These are phyloP conservation scores for Gallinago nigripennis DNA, from an alignment of 2,797 vertebrate genomes.

Conservation along the genomic window DNA sequence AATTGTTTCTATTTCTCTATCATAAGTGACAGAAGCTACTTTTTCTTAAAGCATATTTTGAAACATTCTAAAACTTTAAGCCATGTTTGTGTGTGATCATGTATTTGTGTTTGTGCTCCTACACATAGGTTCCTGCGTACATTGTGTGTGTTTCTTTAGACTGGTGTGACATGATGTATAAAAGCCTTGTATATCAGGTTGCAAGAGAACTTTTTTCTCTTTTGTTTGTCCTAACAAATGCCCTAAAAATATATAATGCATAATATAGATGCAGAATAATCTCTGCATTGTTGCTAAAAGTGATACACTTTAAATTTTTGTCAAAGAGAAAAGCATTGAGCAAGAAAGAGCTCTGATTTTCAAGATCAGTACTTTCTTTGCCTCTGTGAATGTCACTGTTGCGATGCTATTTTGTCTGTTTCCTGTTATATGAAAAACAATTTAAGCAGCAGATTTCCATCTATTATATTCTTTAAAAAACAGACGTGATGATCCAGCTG, in stretches of 20 bases:
- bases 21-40: background rate
- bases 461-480: constrained; percentile 55
- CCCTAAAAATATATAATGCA: background rate
- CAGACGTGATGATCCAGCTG: background rate
- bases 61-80: background rate
- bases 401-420: background rate
- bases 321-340: background rate
- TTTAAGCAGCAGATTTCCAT: constrained; percentile 53
- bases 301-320: background rate
- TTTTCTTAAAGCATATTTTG: background rate
- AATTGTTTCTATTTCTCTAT: background rate
- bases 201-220: background rate
- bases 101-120: background rate
- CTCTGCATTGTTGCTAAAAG: background rate
- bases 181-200: background rate
- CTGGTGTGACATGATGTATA: background rate
- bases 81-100: background rate
- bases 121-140: background rate
- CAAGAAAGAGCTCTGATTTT: background rate
- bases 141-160: background rate
- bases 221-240: background rate
- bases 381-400: background rate
- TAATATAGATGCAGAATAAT: background rate
- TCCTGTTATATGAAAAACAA: constrained; percentile 36
- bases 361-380: background rate